Evolutionary conservation across 2,797 vertebrate genomes (phyloP), one percentile per base, ranked within the genome.

Genomic region (Coranthus polyacanthus): DNA sequence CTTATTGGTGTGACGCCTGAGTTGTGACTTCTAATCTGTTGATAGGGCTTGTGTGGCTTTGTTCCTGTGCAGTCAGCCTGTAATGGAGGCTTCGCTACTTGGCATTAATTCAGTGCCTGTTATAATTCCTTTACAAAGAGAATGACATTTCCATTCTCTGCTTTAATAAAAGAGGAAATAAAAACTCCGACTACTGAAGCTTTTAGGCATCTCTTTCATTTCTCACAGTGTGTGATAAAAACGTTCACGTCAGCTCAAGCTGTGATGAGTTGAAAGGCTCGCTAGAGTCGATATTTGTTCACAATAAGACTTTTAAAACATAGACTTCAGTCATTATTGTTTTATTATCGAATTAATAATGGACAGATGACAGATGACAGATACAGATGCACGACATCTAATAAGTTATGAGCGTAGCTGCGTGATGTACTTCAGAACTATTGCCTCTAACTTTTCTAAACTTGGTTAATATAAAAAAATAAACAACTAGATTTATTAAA

Each of bases 11-110:
- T 51, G 52, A 66, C 1, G 34, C 32, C 41, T 29, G 44, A 52
- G 54, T 43, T 50, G 41, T 57, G 68, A 51, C 50, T 70, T 66
- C 49, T 76, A 63, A 83, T 79, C 59, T 67, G 34, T 34, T 62
- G 70, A 52, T 26, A 10, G 39, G 11, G 34, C 55, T 44, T 17
- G 24, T 42, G 20, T 38, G 57, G 47, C 42, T 73, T 74, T 65
- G 65, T 81, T 67, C 44, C 20, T 46, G 55, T 60, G 70, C 41
- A 67, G 55, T 34, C 37, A 20, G 44, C 20, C 12, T 59, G 53
- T 52, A 21, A 61, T 4, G 8, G 18, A 61, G 12, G 64, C 38
- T 51, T 22, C 22, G 12, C 22, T 5, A 21, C 17, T 26, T 21
- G 7, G 53, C 10, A 12, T 34, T 38, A 54, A 63, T 16, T 42